These are phyloP conservation scores for Drosophila meridionalis DNA, from an alignment of 2,888 invertebrate species.

Conservation along the genomic window DNA sequence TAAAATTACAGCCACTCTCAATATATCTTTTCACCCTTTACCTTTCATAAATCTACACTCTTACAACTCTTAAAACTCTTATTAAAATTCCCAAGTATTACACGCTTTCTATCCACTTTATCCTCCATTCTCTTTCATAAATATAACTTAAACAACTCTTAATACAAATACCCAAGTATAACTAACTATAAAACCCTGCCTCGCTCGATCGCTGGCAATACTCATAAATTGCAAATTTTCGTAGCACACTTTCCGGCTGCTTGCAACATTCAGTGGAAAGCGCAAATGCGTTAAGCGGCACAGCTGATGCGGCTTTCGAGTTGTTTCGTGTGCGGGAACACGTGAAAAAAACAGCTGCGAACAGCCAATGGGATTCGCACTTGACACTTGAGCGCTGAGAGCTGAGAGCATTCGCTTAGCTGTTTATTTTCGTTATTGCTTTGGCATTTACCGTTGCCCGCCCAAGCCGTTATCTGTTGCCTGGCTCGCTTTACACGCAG, in stretches of 20 bases:
- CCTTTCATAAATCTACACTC: neutral
- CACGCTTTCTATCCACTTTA: too few species aligned
- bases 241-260: constrained; percentile 12
- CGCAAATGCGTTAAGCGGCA: constrained; percentile 21
- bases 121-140: neutral
- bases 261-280: constrained; percentile 13
- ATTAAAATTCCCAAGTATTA: too few species aligned
- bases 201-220: neutral
- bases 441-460: constrained; percentile 3
- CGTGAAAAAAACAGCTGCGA: constrained; percentile 9
- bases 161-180: neutral
- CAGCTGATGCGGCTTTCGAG: constrained; percentile 34
- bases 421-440: neutral
- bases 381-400: constrained; percentile 7
- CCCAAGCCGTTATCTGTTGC: neutral
- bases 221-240: neutral
- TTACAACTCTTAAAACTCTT: too few species aligned
- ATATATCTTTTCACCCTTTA: neutral
- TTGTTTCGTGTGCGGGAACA: constrained; percentile 5
- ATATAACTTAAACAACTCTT: neutral
- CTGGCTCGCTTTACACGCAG: constrained; percentile 6
- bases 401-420: neutral
- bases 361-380: constrained; percentile 7
- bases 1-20: too few species aligned
- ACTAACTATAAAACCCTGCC: neutral